Base-by-base conservation (phyloP, 2,113 vertebrate species). In the Oncorhynchus keta region DNA sequence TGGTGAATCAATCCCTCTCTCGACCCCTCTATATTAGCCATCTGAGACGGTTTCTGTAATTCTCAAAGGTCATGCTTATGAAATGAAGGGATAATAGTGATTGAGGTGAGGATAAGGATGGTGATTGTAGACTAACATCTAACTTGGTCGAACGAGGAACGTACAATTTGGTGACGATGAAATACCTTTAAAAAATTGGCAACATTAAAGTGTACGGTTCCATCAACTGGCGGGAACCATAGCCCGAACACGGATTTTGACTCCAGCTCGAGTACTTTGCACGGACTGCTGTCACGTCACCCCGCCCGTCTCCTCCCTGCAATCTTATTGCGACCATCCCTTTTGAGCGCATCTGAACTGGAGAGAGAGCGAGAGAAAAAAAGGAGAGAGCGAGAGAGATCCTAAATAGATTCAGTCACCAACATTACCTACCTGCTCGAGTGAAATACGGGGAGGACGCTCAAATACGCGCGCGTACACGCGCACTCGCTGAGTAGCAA, bases 401-500 rank as follows among this genome's bases (percentile, higher is more conserved):
- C 39, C 14, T 24, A 20, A 72, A 55, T 69, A 32, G 45, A 35
- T 51, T 68, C 64, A 70, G 66, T 55, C 70, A 65, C 28, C 72
- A 73, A 72, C 51, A 62, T 51, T 30, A 76, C 67, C 74, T 83
- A 83, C 81, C 81, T 83, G 81, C 80, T 77, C 74, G 70, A 83
- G 75, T 72, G 77, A 74, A 83, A 79, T 75, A 76, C 81, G 48
- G 39, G 39, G 8, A 45, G 39, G 39, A 91, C 89, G 87, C 91
- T 87, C 85, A 87, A 90, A 89, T 90, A 87, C 85, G 82, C 85
- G 88, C 89, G 90, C 89, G 85, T 87, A 77, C 81, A 77, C 76
- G 83, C 86, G 86, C 84, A 82, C 81, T 86, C 83, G 78, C 76
- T 73, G 82, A 88, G 70, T 62, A 78, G 69, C 79, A 76, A 89